These are phyloP conservation scores for Capreolus pygargus DNA, from an alignment of 2,113 vertebrate genomes.

Conservation along the genomic window DNA sequence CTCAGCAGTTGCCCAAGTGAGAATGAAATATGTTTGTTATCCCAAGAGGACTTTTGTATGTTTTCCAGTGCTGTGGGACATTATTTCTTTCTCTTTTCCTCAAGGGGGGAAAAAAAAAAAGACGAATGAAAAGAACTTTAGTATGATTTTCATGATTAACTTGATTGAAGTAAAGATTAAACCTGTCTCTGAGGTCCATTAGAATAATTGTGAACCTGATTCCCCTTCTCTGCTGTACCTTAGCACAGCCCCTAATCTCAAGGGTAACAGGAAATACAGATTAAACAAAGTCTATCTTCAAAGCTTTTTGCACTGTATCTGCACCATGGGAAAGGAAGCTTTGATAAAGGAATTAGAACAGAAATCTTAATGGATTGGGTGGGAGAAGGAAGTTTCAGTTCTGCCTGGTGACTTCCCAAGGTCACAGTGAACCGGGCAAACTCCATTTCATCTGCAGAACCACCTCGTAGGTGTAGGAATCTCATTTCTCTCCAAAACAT, in stretches of 20 bases:
- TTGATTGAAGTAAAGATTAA: background rate
- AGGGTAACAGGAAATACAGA: constrained; percentile 59
- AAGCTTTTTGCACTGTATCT: constrained; percentile 51
- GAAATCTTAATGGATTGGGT: constrained; percentile 13
- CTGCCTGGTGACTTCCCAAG: background rate
- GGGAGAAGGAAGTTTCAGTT: constrained; percentile 32
- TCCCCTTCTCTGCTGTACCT: background rate
- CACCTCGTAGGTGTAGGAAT: background rate
- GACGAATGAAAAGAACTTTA: constrained; percentile 3
- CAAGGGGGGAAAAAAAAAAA: constrained; percentile 46
- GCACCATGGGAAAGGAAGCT: constrained; percentile 69
- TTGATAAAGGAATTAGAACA: constrained; percentile 59
- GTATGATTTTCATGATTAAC: background rate
- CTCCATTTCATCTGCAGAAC: background rate
- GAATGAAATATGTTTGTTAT: constrained; percentile 75
- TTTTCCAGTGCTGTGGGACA: constrained; percentile 64
- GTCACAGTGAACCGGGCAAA: background rate
- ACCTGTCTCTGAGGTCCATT: background rate
- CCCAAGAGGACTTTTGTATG: constrained; percentile 67
- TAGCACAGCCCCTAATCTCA: background rate
- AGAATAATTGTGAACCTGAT: background rate
- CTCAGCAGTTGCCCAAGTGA: constrained; percentile 67
- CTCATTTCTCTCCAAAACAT: background rate
- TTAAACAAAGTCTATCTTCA: constrained; percentile 67
- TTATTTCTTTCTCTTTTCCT: constrained; percentile 26